Base-by-base conservation (phyloP, 2,797 vertebrate species). In the Capromys pilorides region DNA sequence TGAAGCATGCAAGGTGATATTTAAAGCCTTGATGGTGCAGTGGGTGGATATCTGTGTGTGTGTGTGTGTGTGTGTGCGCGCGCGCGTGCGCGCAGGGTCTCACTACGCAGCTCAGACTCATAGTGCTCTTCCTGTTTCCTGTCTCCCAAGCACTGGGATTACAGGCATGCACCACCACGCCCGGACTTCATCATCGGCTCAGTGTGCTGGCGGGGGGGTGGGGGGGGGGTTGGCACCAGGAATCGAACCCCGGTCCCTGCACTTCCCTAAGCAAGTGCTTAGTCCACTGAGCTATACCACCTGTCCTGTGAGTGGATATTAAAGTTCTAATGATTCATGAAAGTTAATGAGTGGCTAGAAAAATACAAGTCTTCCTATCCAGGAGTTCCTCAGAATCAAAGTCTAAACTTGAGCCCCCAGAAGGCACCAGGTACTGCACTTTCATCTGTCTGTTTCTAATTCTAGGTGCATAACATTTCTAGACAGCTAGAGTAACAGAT, bases 271-370 rank as follows among this genome's bases (percentile, higher is more conserved):
- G 45, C 45, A 45, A 45, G 45, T 45, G 45, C 45, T 45, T 45
- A 45, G 45, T 45, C 45, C 45, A 8, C 45, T 45, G 45, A 45
- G 45, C 45, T 45, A 45, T 45, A 45, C 45, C 45, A 45, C 45
- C 8, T 4, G 45, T 8, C 45, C 45, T 45, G 45, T 45, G 45
- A 45, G 45, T 45, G 45, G 77, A 79, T 54, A 91, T 66, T 86
- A 73, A 85, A 89, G 57, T 80, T 62, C 66, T 5, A 39, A 45
- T 93, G 45, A 88, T 66, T 95, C 62, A 84, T 31, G 84, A 89
- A 45, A 81, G 67, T 31, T 82, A 91, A 88, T 81, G 86, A 94
- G 71, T 33, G 26, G 36, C 61, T 71, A 45, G 77, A 36, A 90
- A 41, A 90, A 90, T n/a, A 79, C 5, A 62, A 6, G 16, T n/a